phyloP scores from a whole-genome alignment of 2,797 vertebrate genomes.

The Gallinago stenura region DNA sequence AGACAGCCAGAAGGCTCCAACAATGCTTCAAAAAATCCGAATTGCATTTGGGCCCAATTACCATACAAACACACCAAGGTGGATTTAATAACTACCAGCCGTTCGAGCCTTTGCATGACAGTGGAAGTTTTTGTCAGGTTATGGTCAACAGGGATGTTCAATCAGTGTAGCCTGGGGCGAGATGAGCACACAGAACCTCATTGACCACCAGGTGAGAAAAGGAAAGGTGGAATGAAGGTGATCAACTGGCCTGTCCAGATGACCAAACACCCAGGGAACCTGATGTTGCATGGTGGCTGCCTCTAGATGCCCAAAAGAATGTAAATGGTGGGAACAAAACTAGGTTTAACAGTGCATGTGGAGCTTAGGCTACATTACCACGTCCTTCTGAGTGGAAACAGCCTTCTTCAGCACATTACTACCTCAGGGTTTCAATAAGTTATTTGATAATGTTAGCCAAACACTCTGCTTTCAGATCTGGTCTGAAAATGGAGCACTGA shows the following conservation, averaged over 20 bases:
- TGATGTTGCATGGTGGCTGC: neutral
- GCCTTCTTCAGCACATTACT: fast-evolving
- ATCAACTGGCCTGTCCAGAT: neutral
- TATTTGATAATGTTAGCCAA: neutral
- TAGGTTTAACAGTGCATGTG: neutral
- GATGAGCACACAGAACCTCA: neutral
- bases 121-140: neutral
- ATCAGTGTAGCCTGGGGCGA: neutral
- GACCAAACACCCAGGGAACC: neutral
- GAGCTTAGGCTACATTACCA: neutral
- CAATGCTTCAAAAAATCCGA: neutral
- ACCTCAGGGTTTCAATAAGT: neutral
- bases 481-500: neutral
- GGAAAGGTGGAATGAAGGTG: neutral
- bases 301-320: neutral
- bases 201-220: neutral
- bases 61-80: neutral
- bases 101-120: neutral
- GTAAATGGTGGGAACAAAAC: neutral
- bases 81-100: neutral
- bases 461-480: neutral
- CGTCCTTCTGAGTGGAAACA: fast-evolving
- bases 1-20: too few relatives aligned
- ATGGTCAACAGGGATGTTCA: neutral
- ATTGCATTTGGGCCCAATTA: neutral